Percentiles rank a stretch among this genome's conserved stretches.
These are phyloP conservation scores for Pelochelys cantorii DNA, from an alignment of 2,797 vertebrate species.

Conservation along the genomic window DNA sequence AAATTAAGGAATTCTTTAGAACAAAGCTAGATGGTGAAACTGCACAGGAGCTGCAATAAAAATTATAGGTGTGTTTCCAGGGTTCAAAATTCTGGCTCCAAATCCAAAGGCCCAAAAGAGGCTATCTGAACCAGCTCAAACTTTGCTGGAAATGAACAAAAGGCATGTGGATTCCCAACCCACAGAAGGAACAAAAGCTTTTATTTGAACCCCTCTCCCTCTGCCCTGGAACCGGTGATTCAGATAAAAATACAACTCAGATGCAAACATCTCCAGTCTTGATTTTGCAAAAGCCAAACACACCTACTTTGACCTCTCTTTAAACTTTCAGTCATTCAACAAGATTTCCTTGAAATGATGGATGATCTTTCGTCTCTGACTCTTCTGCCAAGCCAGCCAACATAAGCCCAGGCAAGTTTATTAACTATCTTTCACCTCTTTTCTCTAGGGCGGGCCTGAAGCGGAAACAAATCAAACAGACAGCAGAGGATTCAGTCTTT, in stretches of 20 bases:
- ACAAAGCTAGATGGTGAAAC: background rate
- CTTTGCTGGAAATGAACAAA: background rate
- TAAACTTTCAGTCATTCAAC: conserved; percentile 14
- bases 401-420: background rate
- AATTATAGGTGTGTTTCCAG: background rate
- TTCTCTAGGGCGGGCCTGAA: conserved; percentile 15
- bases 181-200: background rate
- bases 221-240: background rate
- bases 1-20: conserved; percentile 45
- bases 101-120: background rate
- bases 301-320: background rate
- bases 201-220: background rate
- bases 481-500: background rate
- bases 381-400: background rate
- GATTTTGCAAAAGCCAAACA: conserved; percentile 7
- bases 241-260: background rate
- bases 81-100: background rate
- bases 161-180: background rate
- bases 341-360: conserved; percentile 35
- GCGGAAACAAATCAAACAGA: background rate
- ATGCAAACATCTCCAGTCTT: background rate
- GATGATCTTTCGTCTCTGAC: conserved; percentile 25
- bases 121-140: background rate
- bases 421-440: background rate
- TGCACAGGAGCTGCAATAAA: background rate